phyloP scores from a whole-genome alignment of 2,113 vertebrate genomes.

The Rhinopomastus cyanomelas region DNA sequence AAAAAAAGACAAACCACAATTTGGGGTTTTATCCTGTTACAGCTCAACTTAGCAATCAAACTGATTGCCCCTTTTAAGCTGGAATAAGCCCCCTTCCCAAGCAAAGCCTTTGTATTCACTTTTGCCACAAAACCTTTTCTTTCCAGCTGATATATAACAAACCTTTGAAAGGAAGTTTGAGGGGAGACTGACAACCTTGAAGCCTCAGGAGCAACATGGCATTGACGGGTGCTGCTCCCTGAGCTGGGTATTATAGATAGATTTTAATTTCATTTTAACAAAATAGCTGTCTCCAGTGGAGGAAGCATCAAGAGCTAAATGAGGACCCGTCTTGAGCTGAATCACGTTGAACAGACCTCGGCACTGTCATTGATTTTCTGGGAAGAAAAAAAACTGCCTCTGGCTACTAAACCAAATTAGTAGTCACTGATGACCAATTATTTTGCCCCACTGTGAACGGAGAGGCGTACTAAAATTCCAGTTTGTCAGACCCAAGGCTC shows the following conservation, averaged over 20 bases:
- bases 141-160: not conserved
- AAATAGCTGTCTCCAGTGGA: constrained; percentile 80
- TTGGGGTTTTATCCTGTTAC: not conserved
- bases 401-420: constrained; percentile 86
- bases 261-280: constrained; percentile 84
- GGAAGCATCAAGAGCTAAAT: constrained; percentile 75
- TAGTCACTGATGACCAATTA: constrained; percentile 89
- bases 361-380: constrained; percentile 82
- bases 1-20: not conserved
- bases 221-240: constrained; percentile 19
- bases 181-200: constrained; percentile 51
- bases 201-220: constrained; percentile 40
- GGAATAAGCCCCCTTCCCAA: not conserved
- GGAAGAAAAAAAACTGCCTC: constrained; percentile 82
- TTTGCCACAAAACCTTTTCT: not conserved
- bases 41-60: not conserved
- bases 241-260: constrained; percentile 40
- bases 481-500: constrained; percentile 84
- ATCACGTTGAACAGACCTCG: constrained; percentile 73
- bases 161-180: constrained; percentile 60
- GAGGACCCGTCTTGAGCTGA: constrained; percentile 72
- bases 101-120: constrained; percentile 13
- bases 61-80: constrained; percentile 24
- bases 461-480: constrained; percentile 76
- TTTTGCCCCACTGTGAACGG: constrained; percentile 79